Evolutionary conservation across 2,888 invertebrate species (phyloP), one percentile per base, ranked within the genome.

Genomic region (Trachelus stipa): DNA sequence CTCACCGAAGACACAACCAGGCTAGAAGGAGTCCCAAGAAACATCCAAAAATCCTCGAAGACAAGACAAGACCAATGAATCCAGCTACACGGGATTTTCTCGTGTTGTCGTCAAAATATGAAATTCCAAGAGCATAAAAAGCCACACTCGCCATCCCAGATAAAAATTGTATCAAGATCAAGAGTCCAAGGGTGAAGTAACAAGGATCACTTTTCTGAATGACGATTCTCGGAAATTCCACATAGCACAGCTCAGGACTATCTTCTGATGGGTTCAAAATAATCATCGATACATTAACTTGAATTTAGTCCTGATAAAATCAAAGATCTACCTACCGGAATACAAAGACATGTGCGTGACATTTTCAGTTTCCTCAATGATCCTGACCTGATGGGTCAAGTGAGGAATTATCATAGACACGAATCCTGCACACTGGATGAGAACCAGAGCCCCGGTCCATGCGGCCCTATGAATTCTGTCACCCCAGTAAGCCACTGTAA

Each of bases 41-140:
- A 11, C 86, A 74, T 34, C 91, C 91, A 3, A 90, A 71, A 4
- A 89, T 74, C 79, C 87, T 90, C 6, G 86, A 84, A 9, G 89
- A 85, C 0, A 91, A 34, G 12, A 87, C 79, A 11, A 88, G 76
- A 4, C 90, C 88, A 15, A 90, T 82, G 30, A 87, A 88, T 6
- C 92, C 91, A 1, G 94, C 92, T 79, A 93, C 92, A 74, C 93
- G 92, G 75, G 92, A 90, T 33, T 91, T 92, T 34, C 92, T 90
- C 0, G 93, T 93, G 85, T 95, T 94, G 83, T 95, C 94, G 80
- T 95, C 94, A 12, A 95, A 90, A 83, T 94, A 95, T 6, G 93
- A 93, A 33, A 94, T 89, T 11, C 94, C 94, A 31, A 94, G 92
- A 0, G 93, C 91, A 73, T 92, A 93, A 83, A 93, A 93, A 0